phyloP scores from a whole-genome alignment of 23 tunicate species.

The Styela clava region DNA sequence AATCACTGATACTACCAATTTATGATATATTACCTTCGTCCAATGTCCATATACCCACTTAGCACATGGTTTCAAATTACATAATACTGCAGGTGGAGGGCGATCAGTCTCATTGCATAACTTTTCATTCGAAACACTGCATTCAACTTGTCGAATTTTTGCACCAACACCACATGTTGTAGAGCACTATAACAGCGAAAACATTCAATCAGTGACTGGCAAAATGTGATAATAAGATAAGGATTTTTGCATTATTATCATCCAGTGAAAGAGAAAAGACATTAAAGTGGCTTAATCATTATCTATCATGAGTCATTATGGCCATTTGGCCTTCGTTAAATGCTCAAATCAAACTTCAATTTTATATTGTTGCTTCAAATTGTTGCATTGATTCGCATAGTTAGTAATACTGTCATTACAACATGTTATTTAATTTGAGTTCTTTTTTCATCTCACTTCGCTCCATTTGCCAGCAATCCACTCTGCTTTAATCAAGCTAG shows the following conservation, averaged over 20 bases:
- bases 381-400: no score
- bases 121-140: conserved; percentile 41
- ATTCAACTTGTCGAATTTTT: conserved; percentile 55
- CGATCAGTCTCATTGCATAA: conserved; percentile 29
- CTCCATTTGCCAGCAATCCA: neutral
- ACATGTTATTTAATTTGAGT: neutral
- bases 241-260: no score
- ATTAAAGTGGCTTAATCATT: no score
- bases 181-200: conserved; percentile 48
- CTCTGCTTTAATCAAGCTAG: neutral
- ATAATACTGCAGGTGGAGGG: conserved; percentile 77
- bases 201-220: neutral
- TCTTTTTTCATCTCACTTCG: neutral
- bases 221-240: neutral
- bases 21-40: conserved; percentile 67
- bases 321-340: no score
- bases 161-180: conserved; percentile 90
- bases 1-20: no score
- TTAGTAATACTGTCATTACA: neutral
- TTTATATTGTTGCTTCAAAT: no score
- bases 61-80: conserved; percentile 67
- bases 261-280: no score
- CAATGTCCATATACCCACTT: conserved; percentile 64
- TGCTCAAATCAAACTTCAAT: no score
- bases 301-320: no score